A percentile compares a stretch with the other conserved stretches of the same genome.
Conservation (phyloP, 2,113 vertebrate species). For the Oncorhynchus gorbuscha region DNA sequence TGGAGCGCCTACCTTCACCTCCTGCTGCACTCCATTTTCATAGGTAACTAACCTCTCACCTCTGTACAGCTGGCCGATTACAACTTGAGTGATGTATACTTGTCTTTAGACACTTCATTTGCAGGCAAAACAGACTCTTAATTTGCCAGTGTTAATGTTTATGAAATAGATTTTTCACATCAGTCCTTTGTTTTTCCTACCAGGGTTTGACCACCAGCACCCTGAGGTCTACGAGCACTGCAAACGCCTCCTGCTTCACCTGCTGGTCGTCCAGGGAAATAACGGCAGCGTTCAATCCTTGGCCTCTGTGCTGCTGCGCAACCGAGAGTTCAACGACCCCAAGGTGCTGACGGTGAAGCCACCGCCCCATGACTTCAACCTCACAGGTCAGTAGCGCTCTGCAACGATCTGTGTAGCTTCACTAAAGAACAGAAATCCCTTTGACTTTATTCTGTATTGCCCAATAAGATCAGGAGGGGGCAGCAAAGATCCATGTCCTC, state of each 20-base stretch:
- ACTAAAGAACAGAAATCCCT: too few species aligned
- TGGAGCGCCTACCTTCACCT: constrained; percentile 95
- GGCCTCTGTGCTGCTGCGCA: constrained; percentile 92
- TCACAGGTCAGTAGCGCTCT: constrained; percentile 83
- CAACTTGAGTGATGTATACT: too few species aligned
- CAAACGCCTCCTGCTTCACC: constrained; percentile 91
- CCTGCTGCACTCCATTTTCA: constrained; percentile 90
- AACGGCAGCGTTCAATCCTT: constrained; percentile 87
- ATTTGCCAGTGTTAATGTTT: too few species aligned
- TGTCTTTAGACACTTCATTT: not conserved
- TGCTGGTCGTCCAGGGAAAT: constrained; percentile 89
- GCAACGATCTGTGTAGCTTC: not conserved
- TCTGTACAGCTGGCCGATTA: not conserved
- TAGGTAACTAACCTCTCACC: constrained; percentile 74
- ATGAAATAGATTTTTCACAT: too few species aligned
- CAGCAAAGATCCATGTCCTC: constrained; percentile 19
- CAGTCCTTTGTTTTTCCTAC: not conserved
- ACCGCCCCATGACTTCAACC: constrained; percentile 83
- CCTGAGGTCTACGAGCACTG: constrained; percentile 98
- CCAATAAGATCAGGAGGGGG: constrained; percentile 27
- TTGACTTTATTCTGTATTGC: not conserved
- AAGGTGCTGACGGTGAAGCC: constrained; percentile 92
- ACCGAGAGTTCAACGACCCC: constrained; percentile 92
- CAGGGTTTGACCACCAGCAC: constrained; percentile 97
- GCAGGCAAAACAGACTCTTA: not conserved